These are phyloP conservation scores for Cyanistes caeruleus DNA, from an alignment of 2,113 vertebrate species.

Conservation along the genomic window DNA sequence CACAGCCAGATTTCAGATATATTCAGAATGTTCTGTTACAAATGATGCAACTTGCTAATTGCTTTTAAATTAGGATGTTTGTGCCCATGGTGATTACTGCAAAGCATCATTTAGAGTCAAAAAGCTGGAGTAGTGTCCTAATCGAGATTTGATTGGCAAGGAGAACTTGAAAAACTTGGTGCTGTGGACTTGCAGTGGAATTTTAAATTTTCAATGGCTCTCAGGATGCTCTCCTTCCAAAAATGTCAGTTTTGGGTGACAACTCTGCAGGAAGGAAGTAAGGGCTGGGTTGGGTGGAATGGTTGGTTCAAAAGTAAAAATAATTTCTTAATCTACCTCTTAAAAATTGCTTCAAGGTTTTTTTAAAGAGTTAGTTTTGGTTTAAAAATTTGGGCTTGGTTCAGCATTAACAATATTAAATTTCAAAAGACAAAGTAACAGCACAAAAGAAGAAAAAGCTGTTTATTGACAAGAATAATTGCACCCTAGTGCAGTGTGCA, in stretches of 20 bases:
- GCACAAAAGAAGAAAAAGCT: no score
- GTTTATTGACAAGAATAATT: neutral
- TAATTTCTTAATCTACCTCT: neutral
- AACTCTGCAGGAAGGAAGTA: neutral
- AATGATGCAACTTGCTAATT: constrained; percentile 4
- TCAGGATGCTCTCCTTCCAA: neutral
- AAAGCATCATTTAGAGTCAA: neutral
- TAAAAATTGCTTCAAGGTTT: neutral
- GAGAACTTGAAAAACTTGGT: neutral
- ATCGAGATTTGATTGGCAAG: neutral
- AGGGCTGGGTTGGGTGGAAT: neutral
- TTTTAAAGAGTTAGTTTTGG: neutral
- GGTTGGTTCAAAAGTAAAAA: neutral
- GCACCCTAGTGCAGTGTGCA: no score
- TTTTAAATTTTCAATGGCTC: neutral
- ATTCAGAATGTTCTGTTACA: constrained; percentile 40
- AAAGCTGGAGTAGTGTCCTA: neutral
- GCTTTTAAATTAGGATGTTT: constrained; percentile 28
- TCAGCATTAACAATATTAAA: neutral
- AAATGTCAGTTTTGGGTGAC: neutral
- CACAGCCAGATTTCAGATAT: constrained; percentile 5
- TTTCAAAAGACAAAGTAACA: neutral
- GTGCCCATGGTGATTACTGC: neutral
- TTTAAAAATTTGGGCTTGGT: neutral
- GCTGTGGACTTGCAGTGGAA: neutral